Percentiles rank a stretch among this genome's conserved stretches.
phyloP scores from a whole-genome alignment of 1,140 invertebrate genomes.

The Hesperophylax magnus region DNA sequence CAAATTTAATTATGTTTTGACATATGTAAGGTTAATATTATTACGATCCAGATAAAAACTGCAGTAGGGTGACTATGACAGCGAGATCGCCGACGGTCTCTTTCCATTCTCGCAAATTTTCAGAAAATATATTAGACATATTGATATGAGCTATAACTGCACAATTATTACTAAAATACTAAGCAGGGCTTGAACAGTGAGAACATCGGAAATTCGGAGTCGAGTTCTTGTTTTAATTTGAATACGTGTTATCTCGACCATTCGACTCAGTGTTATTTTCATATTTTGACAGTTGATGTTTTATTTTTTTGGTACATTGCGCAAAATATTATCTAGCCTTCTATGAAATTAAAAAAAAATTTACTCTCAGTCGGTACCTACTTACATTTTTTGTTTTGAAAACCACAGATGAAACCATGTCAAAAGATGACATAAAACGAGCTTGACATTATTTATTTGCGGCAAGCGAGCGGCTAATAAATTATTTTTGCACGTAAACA shows the following conservation, averaged over 20 bases:
- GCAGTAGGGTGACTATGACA: constrained; percentile 71
- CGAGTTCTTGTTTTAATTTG: constrained; percentile 6
- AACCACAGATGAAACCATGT: not conserved
- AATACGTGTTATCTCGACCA: constrained; percentile 9
- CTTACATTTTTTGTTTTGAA: not conserved
- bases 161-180: constrained; percentile 3
- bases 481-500: not conserved
- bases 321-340: not conserved
- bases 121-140: not conserved
- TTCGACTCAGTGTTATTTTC: not conserved
- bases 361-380: not conserved
- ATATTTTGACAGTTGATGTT: constrained; percentile 28
- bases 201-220: no score
- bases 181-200: not conserved
- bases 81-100: not conserved
- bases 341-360: not conserved
- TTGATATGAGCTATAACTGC: not conserved
- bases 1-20: constrained; percentile 17
- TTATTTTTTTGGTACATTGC: not conserved
- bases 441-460: constrained; percentile 20
- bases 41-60: constrained; percentile 79
- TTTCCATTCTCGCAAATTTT: constrained; percentile 7
- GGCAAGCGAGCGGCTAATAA: constrained; percentile 1
- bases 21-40: constrained; percentile 61
- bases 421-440: not conserved